phyloP scores from a whole-genome alignment of 2,113 vertebrate genomes.

The Anhinga anhinga region DNA sequence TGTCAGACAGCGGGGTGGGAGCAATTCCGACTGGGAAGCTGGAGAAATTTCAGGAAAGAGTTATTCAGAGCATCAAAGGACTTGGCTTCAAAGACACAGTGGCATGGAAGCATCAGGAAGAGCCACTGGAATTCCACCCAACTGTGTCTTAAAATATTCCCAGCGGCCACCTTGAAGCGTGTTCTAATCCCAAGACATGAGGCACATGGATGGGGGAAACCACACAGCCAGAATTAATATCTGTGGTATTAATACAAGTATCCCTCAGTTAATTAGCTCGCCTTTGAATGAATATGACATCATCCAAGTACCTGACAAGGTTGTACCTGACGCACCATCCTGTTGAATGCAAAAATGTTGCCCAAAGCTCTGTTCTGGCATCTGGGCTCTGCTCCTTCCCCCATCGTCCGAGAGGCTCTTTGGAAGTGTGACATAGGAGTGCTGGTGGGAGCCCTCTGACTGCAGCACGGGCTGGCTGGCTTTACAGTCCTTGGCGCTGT shows the following conservation, averaged over 20 bases:
- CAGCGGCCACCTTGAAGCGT: background rate
- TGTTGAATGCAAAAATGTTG: conserved; percentile 76
- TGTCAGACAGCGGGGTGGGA: background rate
- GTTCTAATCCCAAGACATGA: background rate
- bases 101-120: background rate
- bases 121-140: background rate
- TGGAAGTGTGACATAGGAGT: conserved; percentile 36
- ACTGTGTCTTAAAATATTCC: background rate
- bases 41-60: background rate
- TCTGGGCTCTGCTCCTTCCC: background rate
- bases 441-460: conserved; percentile 42
- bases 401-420: conserved; percentile 27
- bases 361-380: conserved; percentile 47
- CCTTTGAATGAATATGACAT: background rate
- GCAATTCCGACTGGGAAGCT: background rate
- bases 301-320: background rate
- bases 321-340: conserved; percentile 71
- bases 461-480: background rate
- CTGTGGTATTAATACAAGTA: background rate
- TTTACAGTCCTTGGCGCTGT: conserved; percentile 32
- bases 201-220: background rate
- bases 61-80: background rate
- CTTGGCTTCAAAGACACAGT: background rate
- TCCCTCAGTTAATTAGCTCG: background rate
- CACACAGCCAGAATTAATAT: background rate